phyloP scores from a whole-genome alignment of 2,113 vertebrate genomes.

The Saccopteryx leptura region DNA sequence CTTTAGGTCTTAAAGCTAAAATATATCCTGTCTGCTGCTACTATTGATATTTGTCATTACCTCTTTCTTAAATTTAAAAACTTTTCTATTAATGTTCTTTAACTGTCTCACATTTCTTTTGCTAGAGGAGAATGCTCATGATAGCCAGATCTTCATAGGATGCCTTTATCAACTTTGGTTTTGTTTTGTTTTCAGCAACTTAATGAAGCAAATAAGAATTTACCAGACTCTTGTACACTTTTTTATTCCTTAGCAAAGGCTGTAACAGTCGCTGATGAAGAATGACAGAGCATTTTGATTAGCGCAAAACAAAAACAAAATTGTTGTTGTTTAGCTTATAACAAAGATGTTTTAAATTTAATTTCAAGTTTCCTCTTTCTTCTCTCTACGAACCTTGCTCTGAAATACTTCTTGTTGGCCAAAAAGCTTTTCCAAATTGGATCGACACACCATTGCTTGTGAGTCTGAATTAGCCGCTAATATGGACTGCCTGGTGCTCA shows the following conservation, averaged over 20 bases:
- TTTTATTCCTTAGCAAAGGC: conserved; percentile 65
- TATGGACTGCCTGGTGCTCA: conserved; percentile 8
- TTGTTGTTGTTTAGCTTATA: conserved; percentile 76
- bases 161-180: conserved; percentile 68
- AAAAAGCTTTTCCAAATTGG: conserved; percentile 59
- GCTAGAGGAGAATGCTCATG: not conserved
- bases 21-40: not conserved
- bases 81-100: conserved; percentile 61
- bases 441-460: conserved; percentile 60
- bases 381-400: conserved; percentile 54
- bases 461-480: conserved; percentile 57
- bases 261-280: conserved; percentile 65
- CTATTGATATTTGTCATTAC: conserved; percentile 30
- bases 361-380: conserved; percentile 75
- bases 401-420: conserved; percentile 16
- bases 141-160: conserved; percentile 55
- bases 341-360: conserved; percentile 80
- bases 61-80: conserved; percentile 65
- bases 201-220: conserved; percentile 76
- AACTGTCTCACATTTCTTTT: conserved; percentile 61
- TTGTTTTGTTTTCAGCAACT: conserved; percentile 69
- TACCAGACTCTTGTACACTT: conserved; percentile 60
- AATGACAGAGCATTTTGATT: conserved; percentile 70
- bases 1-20: not conserved
- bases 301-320: conserved; percentile 36